Evolutionary conservation across 2,888 invertebrate genomes (phyloP).

Genomic region (Brachyopa scutellaris): DNA sequence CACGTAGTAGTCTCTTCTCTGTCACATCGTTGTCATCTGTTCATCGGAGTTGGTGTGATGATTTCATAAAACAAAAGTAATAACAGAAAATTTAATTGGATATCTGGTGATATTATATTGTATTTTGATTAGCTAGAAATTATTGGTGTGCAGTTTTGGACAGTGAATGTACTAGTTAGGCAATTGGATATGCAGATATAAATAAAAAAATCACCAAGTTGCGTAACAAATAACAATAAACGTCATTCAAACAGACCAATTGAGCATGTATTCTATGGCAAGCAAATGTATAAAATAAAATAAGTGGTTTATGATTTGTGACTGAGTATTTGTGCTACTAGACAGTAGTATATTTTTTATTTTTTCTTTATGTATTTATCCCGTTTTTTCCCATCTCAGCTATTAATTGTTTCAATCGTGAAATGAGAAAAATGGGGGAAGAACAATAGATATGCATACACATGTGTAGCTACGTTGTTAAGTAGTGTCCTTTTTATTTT

Average conservation of each 20-base stretch:
- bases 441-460: too few species aligned
- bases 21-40: constrained; percentile 44
- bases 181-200: not conserved
- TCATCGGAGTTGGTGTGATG: constrained; percentile 35
- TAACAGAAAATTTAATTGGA: not conserved
- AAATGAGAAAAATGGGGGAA: too few species aligned
- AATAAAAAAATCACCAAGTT: too few species aligned
- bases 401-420: too few species aligned
- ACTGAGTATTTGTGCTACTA: too few species aligned
- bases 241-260: constrained; percentile 17
- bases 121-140: not conserved
- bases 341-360: too few species aligned
- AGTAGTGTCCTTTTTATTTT: not conserved
- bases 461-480: too few species aligned
- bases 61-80: constrained; percentile 41
- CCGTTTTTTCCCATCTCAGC: too few species aligned
- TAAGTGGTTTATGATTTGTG: not conserved
- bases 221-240: constrained; percentile 45
- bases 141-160: not conserved
- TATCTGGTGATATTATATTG: not conserved
- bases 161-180: not conserved
- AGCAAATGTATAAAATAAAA: not conserved
- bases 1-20: constrained; percentile 50
- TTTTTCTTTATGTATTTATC: not conserved
- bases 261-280: not conserved